These are phyloP conservation scores for Andrena minutula DNA, from an alignment of 2,888 invertebrate genomes.

Conservation along the genomic window DNA sequence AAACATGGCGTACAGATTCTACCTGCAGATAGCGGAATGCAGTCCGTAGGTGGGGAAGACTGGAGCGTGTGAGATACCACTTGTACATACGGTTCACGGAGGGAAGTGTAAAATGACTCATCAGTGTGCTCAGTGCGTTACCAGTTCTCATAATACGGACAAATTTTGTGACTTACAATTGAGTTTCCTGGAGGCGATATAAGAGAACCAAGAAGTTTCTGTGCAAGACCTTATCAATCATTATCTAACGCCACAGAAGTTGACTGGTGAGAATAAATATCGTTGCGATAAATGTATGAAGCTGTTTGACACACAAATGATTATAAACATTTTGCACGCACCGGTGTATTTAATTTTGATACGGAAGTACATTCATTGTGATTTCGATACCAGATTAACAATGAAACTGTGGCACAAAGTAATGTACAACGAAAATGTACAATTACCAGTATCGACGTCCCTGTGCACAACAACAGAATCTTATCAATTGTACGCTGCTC, in stretches of 20 bases:
- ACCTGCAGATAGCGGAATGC: constrained; percentile 84
- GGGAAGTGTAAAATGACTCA: constrained; percentile 91
- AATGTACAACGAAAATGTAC: constrained; percentile 87
- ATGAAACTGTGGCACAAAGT: constrained; percentile 92
- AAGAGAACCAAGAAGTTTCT: constrained; percentile 86
- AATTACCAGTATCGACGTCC: constrained; percentile 81
- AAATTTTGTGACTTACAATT: constrained; percentile 93
- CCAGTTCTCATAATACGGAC: constrained; percentile 91
- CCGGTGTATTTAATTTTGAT: constrained; percentile 93
- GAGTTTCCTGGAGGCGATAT: constrained; percentile 88
- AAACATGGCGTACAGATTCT: constrained; percentile 84
- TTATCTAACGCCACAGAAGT: constrained; percentile 91
- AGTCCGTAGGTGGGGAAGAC: constrained; percentile 83
- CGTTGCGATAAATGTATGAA: constrained; percentile 91
- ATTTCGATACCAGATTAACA: constrained; percentile 89
- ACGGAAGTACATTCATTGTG: constrained; percentile 92
- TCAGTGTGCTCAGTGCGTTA: constrained; percentile 90
- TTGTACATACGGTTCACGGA: constrained; percentile 91
- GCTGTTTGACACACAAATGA: constrained; percentile 91
- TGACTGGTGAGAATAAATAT: constrained; percentile 94
- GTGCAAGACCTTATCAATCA: constrained; percentile 93
- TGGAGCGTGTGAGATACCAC: constrained; percentile 76
- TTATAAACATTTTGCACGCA: constrained; percentile 89
- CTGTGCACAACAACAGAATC: constrained; percentile 79
- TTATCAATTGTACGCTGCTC: constrained; percentile 92